Conservation (phyloP, 2,797 vertebrate genomes). For the Sebastiscus albofasciatus region DNA sequence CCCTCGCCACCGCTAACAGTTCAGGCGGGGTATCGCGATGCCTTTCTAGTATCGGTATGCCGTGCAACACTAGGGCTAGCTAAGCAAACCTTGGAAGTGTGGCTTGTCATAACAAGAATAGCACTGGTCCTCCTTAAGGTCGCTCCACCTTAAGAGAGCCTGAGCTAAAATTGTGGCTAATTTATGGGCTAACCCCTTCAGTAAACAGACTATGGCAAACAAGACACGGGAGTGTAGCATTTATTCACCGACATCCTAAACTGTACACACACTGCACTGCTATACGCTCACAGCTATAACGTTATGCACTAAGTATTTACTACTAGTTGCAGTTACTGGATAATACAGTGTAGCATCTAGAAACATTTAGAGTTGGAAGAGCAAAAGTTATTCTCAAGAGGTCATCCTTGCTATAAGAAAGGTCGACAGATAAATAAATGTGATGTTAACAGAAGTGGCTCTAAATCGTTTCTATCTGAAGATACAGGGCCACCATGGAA, state of each 20-base stretch:
- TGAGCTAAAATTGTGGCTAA: too few species aligned
- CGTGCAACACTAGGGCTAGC: too few species aligned
- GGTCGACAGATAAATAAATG: conserved; percentile 57
- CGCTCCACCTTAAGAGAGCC: too few species aligned
- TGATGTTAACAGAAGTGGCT: conserved; percentile 42
- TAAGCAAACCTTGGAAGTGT: too few species aligned
- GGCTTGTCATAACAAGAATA: too few species aligned
- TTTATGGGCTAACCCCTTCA: too few species aligned
- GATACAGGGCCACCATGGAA: conserved; percentile 31
- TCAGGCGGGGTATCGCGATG: too few species aligned
- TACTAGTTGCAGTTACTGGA: conserved; percentile 17
- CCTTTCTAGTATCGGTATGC: too few species aligned
- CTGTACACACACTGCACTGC: neutral
- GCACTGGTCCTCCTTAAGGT: too few species aligned
- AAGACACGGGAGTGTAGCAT: neutral
- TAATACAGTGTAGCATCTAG: conserved; percentile 13
- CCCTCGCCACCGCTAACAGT: too few species aligned
- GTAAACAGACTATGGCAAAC: too few species aligned
- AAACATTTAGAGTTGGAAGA: conserved; percentile 23
- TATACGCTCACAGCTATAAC: neutral
- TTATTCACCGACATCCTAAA: neutral
- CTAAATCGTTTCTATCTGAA: conserved; percentile 40
- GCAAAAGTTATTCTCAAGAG: conserved; percentile 39
- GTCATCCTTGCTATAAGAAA: conserved; percentile 55
- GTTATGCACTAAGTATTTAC: neutral